These are phyloP conservation scores for Chrysoperla carnea DNA, from an alignment of 1,140 invertebrate species.

Conservation along the genomic window DNA sequence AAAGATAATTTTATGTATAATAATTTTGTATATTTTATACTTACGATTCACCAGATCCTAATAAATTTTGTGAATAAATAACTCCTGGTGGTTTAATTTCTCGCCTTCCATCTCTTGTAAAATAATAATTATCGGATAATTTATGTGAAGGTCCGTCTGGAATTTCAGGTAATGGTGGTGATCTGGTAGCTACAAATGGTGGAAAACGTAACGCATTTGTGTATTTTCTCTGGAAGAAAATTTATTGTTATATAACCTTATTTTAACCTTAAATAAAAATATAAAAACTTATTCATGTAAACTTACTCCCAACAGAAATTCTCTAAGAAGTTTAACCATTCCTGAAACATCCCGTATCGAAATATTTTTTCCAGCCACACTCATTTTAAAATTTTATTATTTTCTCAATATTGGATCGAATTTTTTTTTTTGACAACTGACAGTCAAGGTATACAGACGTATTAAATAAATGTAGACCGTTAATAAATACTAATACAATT, in stretches of 20 bases:
- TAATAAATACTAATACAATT: too few relatives aligned
- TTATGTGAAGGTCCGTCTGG: conserved; percentile 54
- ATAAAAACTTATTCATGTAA: background rate
- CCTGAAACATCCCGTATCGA: conserved; percentile 34
- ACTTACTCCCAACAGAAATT: conserved; percentile 40
- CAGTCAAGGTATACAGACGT: too few relatives aligned
- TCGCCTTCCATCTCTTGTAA: conserved; percentile 50
- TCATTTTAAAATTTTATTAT: background rate
- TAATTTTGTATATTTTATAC: background rate
- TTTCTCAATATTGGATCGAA: too few relatives aligned
- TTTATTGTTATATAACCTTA: conserved; percentile 1
- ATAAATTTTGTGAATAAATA: conserved; percentile 17
- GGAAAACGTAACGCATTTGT: conserved; percentile 43
- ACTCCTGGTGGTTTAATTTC: conserved; percentile 48
- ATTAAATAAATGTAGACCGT: too few relatives aligned
- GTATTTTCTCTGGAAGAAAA: conserved; percentile 32
- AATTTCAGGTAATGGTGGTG: conserved; percentile 54
- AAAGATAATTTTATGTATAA: background rate
- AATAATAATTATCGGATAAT: conserved; percentile 62
- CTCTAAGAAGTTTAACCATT: conserved; percentile 32
- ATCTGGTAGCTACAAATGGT: conserved; percentile 39
- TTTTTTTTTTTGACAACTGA: too few relatives aligned
- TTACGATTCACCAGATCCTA: conserved; percentile 4
- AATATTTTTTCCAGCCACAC: conserved; percentile 7
- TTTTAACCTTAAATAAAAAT: background rate